Conservation (phyloP, 2,888 invertebrate species). For the Pachydiplax longipennis region DNA sequence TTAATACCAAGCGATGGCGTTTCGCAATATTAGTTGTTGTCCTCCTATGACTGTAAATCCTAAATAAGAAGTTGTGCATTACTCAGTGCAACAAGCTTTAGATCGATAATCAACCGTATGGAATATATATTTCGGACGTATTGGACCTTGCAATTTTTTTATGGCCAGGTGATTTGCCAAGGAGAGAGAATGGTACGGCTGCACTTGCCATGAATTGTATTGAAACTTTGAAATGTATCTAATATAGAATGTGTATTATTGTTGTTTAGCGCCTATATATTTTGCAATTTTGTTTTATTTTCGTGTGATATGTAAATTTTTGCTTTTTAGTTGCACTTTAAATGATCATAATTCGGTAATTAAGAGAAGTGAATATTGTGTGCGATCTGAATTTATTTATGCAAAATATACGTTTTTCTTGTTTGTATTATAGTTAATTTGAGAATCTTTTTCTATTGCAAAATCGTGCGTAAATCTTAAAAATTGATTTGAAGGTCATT, state of each 20-base stretch:
- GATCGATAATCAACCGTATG: slow-evolving; percentile 38
- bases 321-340: not conserved
- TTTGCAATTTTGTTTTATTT: not conserved
- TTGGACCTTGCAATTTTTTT: slow-evolving; percentile 44
- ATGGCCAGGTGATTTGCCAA: slow-evolving; percentile 45
- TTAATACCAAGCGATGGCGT: slow-evolving; percentile 42
- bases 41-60: slow-evolving; percentile 24
- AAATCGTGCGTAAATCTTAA: not conserved
- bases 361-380: not conserved
- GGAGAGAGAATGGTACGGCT: slow-evolving; percentile 42
- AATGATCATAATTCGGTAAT: not conserved
- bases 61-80: slow-evolving; percentile 41
- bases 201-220: slow-evolving; percentile 33
- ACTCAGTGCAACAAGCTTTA: slow-evolving; percentile 33
- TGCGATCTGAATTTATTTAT: not conserved
- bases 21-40: slow-evolving; percentile 38
- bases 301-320: not conserved
- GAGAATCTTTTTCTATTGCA: not conserved
- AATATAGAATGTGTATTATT: not conserved
- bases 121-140: slow-evolving; percentile 37
- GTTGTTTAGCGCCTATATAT: not conserved
- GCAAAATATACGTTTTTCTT: not conserved
- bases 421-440: not conserved
- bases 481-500: slow-evolving; percentile 38
- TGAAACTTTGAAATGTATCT: slow-evolving; percentile 2